These are phyloP conservation scores for Rhogogaster chlorosoma DNA, from an alignment of 2,888 invertebrate species.

Conservation along the genomic window DNA sequence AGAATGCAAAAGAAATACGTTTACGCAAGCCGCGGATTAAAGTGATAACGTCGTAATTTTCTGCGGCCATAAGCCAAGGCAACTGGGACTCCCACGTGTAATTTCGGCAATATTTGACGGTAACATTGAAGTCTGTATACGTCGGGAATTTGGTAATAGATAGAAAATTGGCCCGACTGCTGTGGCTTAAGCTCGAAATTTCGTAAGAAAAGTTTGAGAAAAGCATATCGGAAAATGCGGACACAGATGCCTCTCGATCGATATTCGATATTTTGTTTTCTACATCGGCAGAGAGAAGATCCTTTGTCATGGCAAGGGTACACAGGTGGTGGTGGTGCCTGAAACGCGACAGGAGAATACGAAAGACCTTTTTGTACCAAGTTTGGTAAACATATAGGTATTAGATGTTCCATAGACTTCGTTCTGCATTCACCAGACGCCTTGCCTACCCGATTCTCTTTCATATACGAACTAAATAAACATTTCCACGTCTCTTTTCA, in stretches of 20 bases:
- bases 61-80: no score
- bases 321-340: conserved; percentile 15
- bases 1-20: neutral
- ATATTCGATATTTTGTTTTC: conserved; percentile 22
- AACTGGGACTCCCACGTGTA: conserved; percentile 12
- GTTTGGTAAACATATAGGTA: conserved; percentile 14
- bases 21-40: neutral
- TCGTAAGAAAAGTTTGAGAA: neutral
- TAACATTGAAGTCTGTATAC: neutral
- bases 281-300: neutral
- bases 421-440: conserved; percentile 8
- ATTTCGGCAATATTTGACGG: neutral
- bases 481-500: conserved; percentile 7
- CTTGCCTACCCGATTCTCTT: conserved; percentile 1
- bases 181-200: neutral
- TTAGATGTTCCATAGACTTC: conserved; percentile 14
- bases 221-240: neutral
- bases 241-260: conserved; percentile 20
- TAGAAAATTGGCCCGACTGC: neutral
- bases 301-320: neutral
- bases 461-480: conserved; percentile 35
- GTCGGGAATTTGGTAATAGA: neutral
- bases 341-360: conserved; percentile 33
- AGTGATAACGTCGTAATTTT: neutral
- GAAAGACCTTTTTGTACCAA: conserved; percentile 17